phyloP scores from a whole-genome alignment of 1,140 invertebrate genomes.

The Drosophila simulans region DNA sequence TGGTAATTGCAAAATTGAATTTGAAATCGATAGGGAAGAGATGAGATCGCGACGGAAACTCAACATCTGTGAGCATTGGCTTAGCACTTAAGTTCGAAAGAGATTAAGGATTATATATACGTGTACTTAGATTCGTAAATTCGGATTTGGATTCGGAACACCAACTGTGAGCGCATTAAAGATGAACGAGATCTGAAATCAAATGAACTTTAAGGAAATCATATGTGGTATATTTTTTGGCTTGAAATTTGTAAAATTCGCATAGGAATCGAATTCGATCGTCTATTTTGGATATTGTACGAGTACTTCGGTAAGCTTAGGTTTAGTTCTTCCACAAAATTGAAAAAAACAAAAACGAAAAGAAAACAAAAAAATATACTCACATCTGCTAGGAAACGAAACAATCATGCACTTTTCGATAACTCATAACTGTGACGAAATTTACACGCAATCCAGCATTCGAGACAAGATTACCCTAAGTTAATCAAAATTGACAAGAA shows the following conservation, averaged over 20 bases:
- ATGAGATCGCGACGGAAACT: slow-evolving; percentile 49
- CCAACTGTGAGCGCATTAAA: slow-evolving; percentile 76
- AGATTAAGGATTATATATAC: slow-evolving; percentile 46
- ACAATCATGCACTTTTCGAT: slow-evolving; percentile 64
- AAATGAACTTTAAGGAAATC: slow-evolving; percentile 44
- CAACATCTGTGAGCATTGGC: slow-evolving; percentile 77
- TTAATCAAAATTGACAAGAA: slow-evolving; percentile 43
- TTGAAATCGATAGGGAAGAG: slow-evolving; percentile 31
- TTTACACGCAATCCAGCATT: slow-evolving; percentile 41
- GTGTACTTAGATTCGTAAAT: slow-evolving; percentile 51
- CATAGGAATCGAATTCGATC: slow-evolving; percentile 47
- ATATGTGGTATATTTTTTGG: slow-evolving; percentile 74
- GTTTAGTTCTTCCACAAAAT: slow-evolving; percentile 52
- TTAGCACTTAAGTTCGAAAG: slow-evolving; percentile 71
- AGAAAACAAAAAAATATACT: neutral
- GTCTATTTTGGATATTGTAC: slow-evolving; percentile 64
- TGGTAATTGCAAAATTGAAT: slow-evolving; percentile 62
- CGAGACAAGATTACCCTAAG: slow-evolving; percentile 32
- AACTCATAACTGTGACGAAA: slow-evolving; percentile 76
- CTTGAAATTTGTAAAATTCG: slow-evolving; percentile 59
- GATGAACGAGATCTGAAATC: slow-evolving; percentile 50
- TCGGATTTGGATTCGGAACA: slow-evolving; percentile 47
- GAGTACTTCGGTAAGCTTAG: slow-evolving; percentile 69
- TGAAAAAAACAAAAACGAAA: neutral
- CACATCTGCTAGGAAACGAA: slow-evolving; percentile 39